Base-by-base conservation (phyloP, 2,888 invertebrate species). In the Nemoura dubitans region DNA sequence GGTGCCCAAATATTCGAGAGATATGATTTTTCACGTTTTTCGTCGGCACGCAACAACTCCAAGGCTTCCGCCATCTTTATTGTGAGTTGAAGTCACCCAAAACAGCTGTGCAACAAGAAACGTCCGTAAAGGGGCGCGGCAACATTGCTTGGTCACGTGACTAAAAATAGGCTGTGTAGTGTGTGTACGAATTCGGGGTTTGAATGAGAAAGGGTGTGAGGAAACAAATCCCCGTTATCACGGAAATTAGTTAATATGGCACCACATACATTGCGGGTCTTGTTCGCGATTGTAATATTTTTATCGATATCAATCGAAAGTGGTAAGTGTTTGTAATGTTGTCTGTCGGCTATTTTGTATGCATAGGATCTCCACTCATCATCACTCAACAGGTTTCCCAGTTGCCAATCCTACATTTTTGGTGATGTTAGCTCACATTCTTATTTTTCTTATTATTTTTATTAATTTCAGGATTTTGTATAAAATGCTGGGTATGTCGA, bases 401-500 rank as follows among this genome's bases (percentile, higher is more conserved):
- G 10, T 36, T 36, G 36, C 10, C 36, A 10, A 6, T 36, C 5
- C 36, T 36, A 36, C 10, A 36, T 36, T 36, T 36, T 36, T 6
- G n/a, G n/a, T n/a, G n/a, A n/a, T n/a, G 5, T 36, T 36, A 36
- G 10, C 10, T 36, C 36, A 36, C 36, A 10, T 36, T 36, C 10
- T 3, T 3, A 78, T n/a, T 21, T 76, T 76, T 3, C 28, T 27
- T 26, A 26, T 27, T 27, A 21, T 78, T 78, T 26, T 14, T 6
- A 36, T 36, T 83, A 25, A 14, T 90, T 89, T 80, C 88, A 91
- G 92, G 90, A 30, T 88, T 88, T 16, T 89, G 90, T 43, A 92
- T 93, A 28, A 97, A 98, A 93, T 98, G 98, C 90, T 98, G 97
- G 97, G 96, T 95, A 86, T 98, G 98, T 90, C 95, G 97, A 88